Conservation (phyloP, 2,888 invertebrate species). For the Parnassius glacialis region DNA sequence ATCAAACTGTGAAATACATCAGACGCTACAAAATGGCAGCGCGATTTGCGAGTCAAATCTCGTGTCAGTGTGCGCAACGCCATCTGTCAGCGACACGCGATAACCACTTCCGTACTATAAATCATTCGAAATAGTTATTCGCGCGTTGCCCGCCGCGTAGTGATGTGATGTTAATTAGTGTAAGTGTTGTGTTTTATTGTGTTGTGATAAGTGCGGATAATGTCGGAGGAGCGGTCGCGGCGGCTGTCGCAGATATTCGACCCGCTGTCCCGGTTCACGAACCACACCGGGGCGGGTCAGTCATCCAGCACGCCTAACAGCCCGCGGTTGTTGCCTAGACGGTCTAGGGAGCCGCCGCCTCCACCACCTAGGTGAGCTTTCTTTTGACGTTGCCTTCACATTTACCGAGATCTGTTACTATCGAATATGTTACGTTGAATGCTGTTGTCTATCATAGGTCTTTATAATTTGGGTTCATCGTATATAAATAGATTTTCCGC, state of each 20-base stretch:
- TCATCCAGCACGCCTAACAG: conserved; percentile 86
- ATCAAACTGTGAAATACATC: conserved; percentile 69
- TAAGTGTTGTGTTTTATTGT: conserved; percentile 56
- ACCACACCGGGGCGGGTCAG: conserved; percentile 80
- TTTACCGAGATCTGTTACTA: too few species aligned
- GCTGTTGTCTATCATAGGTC: too few species aligned
- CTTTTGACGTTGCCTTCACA: not conserved
- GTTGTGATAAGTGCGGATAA: conserved; percentile 56
- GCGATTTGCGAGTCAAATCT: conserved; percentile 32
- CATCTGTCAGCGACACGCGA: conserved; percentile 56
- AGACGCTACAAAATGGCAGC: conserved; percentile 63
- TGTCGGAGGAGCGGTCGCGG: conserved; percentile 85
- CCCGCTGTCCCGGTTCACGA: conserved; percentile 87
- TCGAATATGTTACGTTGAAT: too few species aligned
- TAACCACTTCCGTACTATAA: conserved; percentile 58
- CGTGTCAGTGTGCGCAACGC: conserved; percentile 51
- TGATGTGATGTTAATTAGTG: conserved; percentile 64
- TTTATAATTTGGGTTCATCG: too few species aligned
- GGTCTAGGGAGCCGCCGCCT: conserved; percentile 72
- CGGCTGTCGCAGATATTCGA: conserved; percentile 91
- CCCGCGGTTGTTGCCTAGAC: conserved; percentile 84
- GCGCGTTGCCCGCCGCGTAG: conserved; percentile 59
- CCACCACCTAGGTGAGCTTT: conserved; percentile 72
- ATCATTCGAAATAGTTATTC: conserved; percentile 70
- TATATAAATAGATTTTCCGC: too few species aligned